Percentiles rank a stretch among this genome's conserved stretches.
Evolutionary conservation across 2,113 vertebrate species (phyloP).

Genomic region (Murina feae): DNA sequence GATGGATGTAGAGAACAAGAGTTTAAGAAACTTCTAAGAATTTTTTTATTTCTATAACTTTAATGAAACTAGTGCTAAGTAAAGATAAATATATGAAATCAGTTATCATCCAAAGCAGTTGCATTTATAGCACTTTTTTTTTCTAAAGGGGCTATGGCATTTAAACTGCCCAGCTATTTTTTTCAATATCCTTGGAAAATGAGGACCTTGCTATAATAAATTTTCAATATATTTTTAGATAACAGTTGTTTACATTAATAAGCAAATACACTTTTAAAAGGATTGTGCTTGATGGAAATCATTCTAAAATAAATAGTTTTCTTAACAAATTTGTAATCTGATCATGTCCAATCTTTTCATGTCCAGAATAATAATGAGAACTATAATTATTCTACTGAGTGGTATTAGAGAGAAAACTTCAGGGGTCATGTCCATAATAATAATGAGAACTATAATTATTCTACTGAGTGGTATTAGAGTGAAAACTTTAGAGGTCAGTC

Average conservation of each 20-base stretch:
- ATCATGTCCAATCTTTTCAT: neutral
- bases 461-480: too few species aligned
- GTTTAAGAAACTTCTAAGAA: neutral
- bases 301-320: neutral
- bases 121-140: too few species aligned
- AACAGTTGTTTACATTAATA: neutral
- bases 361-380: neutral
- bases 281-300: neutral
- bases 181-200: neutral
- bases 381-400: neutral
- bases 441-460: neutral
- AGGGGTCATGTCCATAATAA: neutral
- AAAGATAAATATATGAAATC: neutral
- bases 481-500: neutral
- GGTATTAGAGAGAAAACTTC: neutral
- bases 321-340: neutral
- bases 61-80: neutral
- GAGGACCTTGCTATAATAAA: neutral
- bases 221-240: neutral
- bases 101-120: neutral
- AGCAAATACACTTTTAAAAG: neutral
- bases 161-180: neutral
- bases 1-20: neutral
- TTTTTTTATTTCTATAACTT: neutral
- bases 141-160: neutral